These are phyloP conservation scores for Tachystola acroxantha DNA, from an alignment of 2,888 invertebrate species.

Conservation along the genomic window DNA sequence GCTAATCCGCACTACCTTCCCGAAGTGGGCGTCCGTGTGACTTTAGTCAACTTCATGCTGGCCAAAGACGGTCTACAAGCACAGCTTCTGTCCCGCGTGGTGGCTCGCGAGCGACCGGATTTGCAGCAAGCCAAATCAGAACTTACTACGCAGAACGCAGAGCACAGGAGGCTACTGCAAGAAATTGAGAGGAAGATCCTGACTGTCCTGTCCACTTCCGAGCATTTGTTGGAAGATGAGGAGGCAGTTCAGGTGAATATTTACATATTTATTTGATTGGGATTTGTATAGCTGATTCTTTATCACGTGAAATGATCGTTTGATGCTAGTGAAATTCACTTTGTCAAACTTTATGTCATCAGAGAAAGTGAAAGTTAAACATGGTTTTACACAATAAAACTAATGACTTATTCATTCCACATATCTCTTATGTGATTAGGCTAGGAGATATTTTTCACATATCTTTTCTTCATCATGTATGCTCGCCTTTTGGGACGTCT, in stretches of 20 bases:
- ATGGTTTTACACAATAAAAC: too few relatives aligned
- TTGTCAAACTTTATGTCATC: too few relatives aligned
- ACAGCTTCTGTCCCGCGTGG: slow-evolving; percentile 92
- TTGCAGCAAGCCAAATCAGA: slow-evolving; percentile 93
- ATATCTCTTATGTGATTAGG: too few relatives aligned
- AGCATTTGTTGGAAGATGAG: slow-evolving; percentile 89
- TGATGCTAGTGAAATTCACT: too few relatives aligned
- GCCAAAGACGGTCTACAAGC: slow-evolving; percentile 93
- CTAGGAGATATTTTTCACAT: too few relatives aligned
- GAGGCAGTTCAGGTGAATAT: slow-evolving; percentile 84
- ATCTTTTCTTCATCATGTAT: too few relatives aligned
- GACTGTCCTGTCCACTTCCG: slow-evolving; percentile 71
- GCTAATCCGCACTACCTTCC: slow-evolving; percentile 96
- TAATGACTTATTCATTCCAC: too few relatives aligned
- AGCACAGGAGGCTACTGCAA: slow-evolving; percentile 87
- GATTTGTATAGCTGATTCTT: background rate
- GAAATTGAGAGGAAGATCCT: slow-evolving; percentile 96
- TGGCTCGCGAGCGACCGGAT: slow-evolving; percentile 94
- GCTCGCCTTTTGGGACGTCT: too few relatives aligned
- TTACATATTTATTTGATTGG: background rate
- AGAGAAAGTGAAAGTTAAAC: too few relatives aligned
- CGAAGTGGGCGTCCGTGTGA: slow-evolving; percentile 94
- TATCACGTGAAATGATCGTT: too few relatives aligned
- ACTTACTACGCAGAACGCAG: slow-evolving; percentile 91
- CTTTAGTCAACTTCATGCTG: slow-evolving; percentile 95